Evolutionary conservation across 1,140 invertebrate genomes (phyloP), one percentile per base, ranked within the genome.

Genomic region (Bradysia coprophila): DNA sequence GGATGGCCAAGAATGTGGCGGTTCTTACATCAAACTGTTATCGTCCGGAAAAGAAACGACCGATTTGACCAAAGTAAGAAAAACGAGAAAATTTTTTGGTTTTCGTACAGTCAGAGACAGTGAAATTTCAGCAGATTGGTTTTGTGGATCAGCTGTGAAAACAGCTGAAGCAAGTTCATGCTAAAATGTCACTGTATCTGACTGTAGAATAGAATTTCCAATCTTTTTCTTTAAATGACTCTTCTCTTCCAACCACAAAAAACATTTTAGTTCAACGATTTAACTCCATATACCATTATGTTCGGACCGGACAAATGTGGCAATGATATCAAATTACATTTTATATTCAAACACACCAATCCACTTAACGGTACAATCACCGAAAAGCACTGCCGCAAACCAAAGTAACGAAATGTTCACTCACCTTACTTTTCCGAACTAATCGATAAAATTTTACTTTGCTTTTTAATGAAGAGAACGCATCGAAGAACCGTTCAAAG

Each of bases 281-380:
- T 95, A 65, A 93, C 93, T 9, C 85, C 91, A 0, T 98, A 96
- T 62, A 88, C 88, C 2, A 91, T 98, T 52, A 98, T 98, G 95
- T 98, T 98, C 69, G 95, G 94, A 2, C 95, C 95, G 9, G 95
- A 98, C 66, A 98, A 98, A 63, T 99, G 95, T 68, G 94, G 94
- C 43, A 88, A 81, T 54, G 88, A 94, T 62, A 76, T 85, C 51
- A 96, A 97, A 74, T 66, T 96, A 40, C 95, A 98, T 63, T 98
- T 98, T 60, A 99, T 98, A 59, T 93, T 98, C 65, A 75, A 84
- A 38, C 91, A 97, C 61, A 83, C 80, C 61, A 97, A 98, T 68
- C 93, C 93, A 13, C 71, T 81, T 48, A 98, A 92, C 57, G 88
- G 85, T 32, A 74, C 75, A 13, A 69, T 87, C 49, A 79, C 85